Evolutionary conservation across 2,888 invertebrate species (phyloP).

Genomic region (Zygogramma bicolorata): DNA sequence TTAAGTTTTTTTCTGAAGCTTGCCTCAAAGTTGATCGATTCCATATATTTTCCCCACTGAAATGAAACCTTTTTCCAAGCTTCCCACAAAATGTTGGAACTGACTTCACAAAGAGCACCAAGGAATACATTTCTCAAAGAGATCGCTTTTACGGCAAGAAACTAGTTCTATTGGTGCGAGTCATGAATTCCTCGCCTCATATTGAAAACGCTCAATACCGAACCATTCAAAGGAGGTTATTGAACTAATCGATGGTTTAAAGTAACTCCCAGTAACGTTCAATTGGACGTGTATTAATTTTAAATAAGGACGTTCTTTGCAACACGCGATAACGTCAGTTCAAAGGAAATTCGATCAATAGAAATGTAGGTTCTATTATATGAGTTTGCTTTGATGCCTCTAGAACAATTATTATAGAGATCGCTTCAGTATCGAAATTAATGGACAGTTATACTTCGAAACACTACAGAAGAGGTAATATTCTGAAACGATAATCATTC

Average conservation of each 20-base stretch:
- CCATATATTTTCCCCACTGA: background rate
- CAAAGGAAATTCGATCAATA: conserved; percentile 3
- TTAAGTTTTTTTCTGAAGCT: no score
- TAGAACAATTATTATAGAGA: background rate
- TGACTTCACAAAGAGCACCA: conserved; percentile 28
- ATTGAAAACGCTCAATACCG: conserved; percentile 16
- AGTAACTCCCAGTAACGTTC: conserved; percentile 26
- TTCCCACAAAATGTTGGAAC: conserved; percentile 26
- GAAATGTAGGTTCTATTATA: background rate
- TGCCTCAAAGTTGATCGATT: background rate
- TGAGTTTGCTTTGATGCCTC: background rate
- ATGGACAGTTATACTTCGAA: no score
- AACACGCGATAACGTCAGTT: conserved; percentile 23
- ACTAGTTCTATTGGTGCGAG: conserved; percentile 31
- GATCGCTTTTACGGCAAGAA: conserved; percentile 22
- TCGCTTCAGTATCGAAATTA: background rate
- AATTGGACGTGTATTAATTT: conserved; percentile 35
- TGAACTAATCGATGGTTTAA: conserved; percentile 36
- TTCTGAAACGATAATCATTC: no score
- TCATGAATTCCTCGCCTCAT: conserved; percentile 21
- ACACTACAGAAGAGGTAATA: no score
- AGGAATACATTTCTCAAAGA: conserved; percentile 26
- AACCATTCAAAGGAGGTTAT: conserved; percentile 30
- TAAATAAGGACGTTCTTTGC: conserved; percentile 23
- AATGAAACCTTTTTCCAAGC: conserved; percentile 18